Evolutionary conservation across 2,113 vertebrate genomes (phyloP).

Genomic region (Limanda limanda): DNA sequence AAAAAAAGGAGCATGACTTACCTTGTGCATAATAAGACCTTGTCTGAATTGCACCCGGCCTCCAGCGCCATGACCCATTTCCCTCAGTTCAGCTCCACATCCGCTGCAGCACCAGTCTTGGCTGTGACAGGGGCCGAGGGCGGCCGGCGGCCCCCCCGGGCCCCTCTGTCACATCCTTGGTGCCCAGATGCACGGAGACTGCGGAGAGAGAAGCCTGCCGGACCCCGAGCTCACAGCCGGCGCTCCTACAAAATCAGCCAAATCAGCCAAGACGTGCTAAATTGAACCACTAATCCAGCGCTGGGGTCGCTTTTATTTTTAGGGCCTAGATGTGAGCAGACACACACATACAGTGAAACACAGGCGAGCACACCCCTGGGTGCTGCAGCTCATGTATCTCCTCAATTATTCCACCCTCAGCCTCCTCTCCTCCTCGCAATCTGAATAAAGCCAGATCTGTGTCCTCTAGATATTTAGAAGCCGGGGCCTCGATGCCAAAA

Average conservation of each 20-base stretch:
- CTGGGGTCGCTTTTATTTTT: conserved; percentile 48
- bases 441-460: conserved; percentile 61
- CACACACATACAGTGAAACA: conserved; percentile 23
- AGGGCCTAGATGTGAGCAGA: conserved; percentile 36
- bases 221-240: conserved; percentile 58
- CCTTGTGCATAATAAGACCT: conserved; percentile 67
- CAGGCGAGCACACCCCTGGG: conserved; percentile 45
- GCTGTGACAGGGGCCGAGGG: conserved; percentile 75
- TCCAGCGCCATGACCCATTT: conserved; percentile 78
- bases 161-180: conserved; percentile 67
- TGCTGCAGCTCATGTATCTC: conserved; percentile 60
- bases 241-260: conserved; percentile 30
- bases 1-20: conserved; percentile 50
- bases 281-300: conserved; percentile 53
- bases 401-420: conserved; percentile 72
- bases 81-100: conserved; percentile 73
- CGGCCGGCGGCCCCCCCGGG: conserved; percentile 55
- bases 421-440: conserved; percentile 55
- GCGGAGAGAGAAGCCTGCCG: conserved; percentile 44
- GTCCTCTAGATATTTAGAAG: conserved; percentile 75
- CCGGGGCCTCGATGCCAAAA: conserved; percentile 60
- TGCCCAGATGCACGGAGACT: conserved; percentile 49
- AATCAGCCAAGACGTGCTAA: conserved; percentile 57
- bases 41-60: conserved; percentile 63
- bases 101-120: conserved; percentile 58